Conservation (phyloP, 2,113 vertebrate species). For the Oreochromis tanganicae region DNA sequence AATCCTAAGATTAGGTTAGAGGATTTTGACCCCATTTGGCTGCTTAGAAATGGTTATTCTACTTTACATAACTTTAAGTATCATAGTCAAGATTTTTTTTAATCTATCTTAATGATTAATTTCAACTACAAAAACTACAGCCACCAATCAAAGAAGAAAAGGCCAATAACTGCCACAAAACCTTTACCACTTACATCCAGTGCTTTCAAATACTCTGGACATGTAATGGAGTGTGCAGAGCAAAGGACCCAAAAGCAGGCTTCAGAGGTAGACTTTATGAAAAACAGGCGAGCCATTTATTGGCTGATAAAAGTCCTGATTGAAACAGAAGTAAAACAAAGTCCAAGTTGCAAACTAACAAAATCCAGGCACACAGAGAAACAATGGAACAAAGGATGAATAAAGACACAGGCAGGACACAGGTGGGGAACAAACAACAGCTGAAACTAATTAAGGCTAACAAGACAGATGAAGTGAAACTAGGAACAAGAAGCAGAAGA, state of each 20-base stretch:
- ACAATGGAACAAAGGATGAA: background rate
- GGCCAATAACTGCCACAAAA: background rate
- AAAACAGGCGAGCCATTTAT: background rate
- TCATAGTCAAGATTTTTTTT: background rate
- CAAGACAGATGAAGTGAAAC: background rate
- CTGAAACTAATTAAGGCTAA: background rate
- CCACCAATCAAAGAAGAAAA: background rate
- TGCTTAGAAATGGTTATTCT: background rate
- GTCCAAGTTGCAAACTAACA: background rate
- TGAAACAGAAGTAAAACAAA: background rate
- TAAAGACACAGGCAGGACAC: background rate
- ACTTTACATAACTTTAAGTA: background rate
- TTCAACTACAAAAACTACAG: background rate
- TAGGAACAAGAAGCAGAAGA: background rate
- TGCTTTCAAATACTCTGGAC: background rate
- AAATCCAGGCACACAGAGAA: background rate
- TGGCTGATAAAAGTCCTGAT: background rate
- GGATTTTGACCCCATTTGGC: background rate
- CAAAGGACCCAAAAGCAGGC: background rate
- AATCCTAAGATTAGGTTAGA: background rate
- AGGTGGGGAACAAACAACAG: background rate
- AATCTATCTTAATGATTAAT: background rate
- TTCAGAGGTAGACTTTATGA: background rate
- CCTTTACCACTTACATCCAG: background rate
- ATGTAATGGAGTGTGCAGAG: background rate